These are phyloP conservation scores for Crocallis elinguaria DNA, from an alignment of 2,888 invertebrate genomes.

Conservation along the genomic window DNA sequence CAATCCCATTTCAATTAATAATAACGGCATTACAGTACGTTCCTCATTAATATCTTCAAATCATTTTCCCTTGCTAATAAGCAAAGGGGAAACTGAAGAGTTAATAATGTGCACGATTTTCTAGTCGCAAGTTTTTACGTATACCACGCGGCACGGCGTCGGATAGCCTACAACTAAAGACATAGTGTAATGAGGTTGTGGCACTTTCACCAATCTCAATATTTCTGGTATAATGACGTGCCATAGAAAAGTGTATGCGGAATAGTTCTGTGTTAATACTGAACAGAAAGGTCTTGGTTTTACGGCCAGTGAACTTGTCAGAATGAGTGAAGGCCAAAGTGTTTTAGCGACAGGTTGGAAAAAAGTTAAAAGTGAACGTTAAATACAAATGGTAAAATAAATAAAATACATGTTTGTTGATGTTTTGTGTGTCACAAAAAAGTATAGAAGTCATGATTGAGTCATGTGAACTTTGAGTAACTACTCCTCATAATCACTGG, in stretches of 20 bases:
- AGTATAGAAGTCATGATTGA: no score
- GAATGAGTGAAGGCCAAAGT: not conserved
- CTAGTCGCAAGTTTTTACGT: slow-evolving; percentile 41
- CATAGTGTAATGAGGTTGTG: slow-evolving; percentile 33
- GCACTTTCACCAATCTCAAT: slow-evolving; percentile 60
- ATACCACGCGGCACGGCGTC: slow-evolving; percentile 16
- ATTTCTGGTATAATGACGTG: slow-evolving; percentile 55
- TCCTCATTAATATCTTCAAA: not conserved
- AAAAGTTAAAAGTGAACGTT: no score
- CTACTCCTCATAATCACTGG: no score
- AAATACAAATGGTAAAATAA: no score
- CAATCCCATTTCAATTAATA: not conserved
- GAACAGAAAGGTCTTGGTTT: slow-evolving; percentile 30
- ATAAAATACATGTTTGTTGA: no score
- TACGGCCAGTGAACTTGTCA: slow-evolving; percentile 35
- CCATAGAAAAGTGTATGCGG: slow-evolving; percentile 37
- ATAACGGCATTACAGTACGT: not conserved
- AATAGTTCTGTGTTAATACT: slow-evolving; percentile 16
- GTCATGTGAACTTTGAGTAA: no score
- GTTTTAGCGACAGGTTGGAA: no score
- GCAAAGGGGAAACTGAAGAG: slow-evolving; percentile 32
- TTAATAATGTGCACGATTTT: slow-evolving; percentile 37
- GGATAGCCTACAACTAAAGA: slow-evolving; percentile 3
- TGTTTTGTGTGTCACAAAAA: no score
- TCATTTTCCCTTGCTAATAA: slow-evolving; percentile 24